Evolutionary conservation across 2,113 vertebrate species (phyloP), one percentile per base, ranked within the genome.

Genomic region (Ovis aries): DNA sequence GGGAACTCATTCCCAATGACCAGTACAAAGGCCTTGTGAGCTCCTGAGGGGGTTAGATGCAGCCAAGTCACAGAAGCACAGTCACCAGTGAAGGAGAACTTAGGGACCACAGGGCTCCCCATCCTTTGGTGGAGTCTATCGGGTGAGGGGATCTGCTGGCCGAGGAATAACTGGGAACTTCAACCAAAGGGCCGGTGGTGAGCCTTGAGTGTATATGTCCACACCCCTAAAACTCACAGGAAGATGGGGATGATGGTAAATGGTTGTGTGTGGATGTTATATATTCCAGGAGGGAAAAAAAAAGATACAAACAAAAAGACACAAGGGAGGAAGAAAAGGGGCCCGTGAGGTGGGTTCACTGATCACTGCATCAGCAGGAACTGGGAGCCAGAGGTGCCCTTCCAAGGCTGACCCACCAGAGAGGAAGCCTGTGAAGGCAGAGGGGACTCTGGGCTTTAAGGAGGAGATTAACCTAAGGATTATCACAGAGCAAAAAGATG

Each of bases 301-400:
- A 48, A 36, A 11, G 8, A 11, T 15, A 29, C 16, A 3, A 23
- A 4, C 6, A 4, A 36, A 45, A 50, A 19, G 52, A 81, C 23
- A 29, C 6, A 4, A 16, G 45, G 15, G 40, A 78, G 36, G 40
- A 2, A 36, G 45, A 7, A 31, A n/a, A 86, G 15, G 11, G 2
- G 19, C 13, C 55, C 0, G 15, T 0, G 9, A 40, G 64, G 9
- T 0, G 3, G 74, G 7, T 5, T n/a, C 11, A 2, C 7, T 0
- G 16, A 8, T 11, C 5, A 27, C 5, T 25, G 3, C 4, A 1
- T 1, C 25, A 6, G 36, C 3, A 10, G 14, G 55, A 15, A 8
- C 7, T 7, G 17, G 1, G 29, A 25, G 48, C 71, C 31, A 31
- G 29, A 50, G 52, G 17, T 0, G 3, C 29, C 53, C 7, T 45